Conservation (phyloP, 2,888 invertebrate genomes). For the Morpho achilles region DNA sequence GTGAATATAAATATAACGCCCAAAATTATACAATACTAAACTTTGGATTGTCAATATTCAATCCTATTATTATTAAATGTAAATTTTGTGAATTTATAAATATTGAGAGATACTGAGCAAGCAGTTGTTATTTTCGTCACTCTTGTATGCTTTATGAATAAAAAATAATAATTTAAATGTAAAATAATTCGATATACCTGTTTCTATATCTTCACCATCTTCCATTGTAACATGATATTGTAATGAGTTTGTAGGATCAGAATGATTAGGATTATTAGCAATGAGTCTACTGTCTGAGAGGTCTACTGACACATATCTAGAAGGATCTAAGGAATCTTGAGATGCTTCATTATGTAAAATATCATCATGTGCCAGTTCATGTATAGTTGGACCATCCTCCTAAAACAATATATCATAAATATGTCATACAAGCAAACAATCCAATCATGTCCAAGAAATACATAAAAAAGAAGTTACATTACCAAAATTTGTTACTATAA, state of each 20-base stretch:
- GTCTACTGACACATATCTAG: constrained; percentile 49
- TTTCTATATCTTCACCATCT: constrained; percentile 61
- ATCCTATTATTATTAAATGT: no score
- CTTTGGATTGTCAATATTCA: no score
- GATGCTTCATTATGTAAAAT: constrained; percentile 52
- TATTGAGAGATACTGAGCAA: no score
- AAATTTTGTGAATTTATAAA: no score
- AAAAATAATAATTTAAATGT: neutral
- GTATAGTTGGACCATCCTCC: constrained; percentile 75
- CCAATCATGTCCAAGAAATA: no score
- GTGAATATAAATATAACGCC: no score
- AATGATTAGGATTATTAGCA: constrained; percentile 23
- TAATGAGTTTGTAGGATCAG: constrained; percentile 40
- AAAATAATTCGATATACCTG: constrained; percentile 39
- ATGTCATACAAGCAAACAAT: no score
- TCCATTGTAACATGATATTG: constrained; percentile 70
- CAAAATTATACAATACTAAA: no score
- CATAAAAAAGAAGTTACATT: neutral
- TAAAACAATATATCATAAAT: constrained; percentile 33
- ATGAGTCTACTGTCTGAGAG: constrained; percentile 33
- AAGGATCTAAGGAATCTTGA: constrained; percentile 49
- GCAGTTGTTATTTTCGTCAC: no score
- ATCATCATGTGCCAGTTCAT: constrained; percentile 72
- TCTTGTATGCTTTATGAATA: no score
- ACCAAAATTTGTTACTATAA: no score